Percentiles rank a stretch among this genome's conserved stretches.
These are phyloP conservation scores for Chydorus sphaericus DNA, from an alignment of 2,888 invertebrate species.

Conservation along the genomic window DNA sequence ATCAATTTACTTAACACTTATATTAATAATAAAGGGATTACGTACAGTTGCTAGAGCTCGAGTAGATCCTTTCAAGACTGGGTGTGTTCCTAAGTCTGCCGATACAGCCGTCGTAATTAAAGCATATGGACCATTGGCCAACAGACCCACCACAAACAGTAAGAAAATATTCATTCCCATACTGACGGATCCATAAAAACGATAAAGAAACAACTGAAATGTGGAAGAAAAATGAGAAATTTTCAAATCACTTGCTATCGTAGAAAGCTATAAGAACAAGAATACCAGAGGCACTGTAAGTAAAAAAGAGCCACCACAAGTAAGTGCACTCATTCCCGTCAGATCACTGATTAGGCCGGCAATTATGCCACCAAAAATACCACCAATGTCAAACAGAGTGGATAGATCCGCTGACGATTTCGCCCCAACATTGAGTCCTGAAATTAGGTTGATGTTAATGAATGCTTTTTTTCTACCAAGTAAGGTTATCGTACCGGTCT, in stretches of 20 bases:
- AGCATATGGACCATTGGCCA: conserved; percentile 93
- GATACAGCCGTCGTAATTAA: conserved; percentile 92
- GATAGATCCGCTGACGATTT: conserved; percentile 56
- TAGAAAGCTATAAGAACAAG: not conserved
- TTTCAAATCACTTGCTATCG: not conserved
- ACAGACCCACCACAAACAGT: conserved; percentile 54
- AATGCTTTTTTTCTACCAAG: not conserved
- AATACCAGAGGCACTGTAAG: conserved; percentile 65
- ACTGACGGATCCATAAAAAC: conserved; percentile 49
- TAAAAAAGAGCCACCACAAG: conserved; percentile 65
- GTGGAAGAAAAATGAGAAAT: not conserved
- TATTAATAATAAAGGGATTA: not conserved
- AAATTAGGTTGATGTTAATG: not conserved
- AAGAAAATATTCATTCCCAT: conserved; percentile 47
- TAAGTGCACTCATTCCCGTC: conserved; percentile 68
- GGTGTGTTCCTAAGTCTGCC: conserved; percentile 86
- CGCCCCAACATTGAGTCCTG: not conserved
- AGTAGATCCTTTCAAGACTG: conserved; percentile 64
- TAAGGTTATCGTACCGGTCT: conserved; percentile 45
- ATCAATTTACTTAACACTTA: not conserved
- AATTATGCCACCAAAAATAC: conserved; percentile 71
- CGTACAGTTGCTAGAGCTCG: conserved; percentile 73
- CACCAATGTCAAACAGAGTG: conserved; percentile 75
- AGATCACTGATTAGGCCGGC: conserved; percentile 77
- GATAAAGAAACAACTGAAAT: conserved; percentile 62